Evolutionary conservation across 2,797 vertebrate genomes (phyloP).

Genomic region (Sarcophilus harrisii): DNA sequence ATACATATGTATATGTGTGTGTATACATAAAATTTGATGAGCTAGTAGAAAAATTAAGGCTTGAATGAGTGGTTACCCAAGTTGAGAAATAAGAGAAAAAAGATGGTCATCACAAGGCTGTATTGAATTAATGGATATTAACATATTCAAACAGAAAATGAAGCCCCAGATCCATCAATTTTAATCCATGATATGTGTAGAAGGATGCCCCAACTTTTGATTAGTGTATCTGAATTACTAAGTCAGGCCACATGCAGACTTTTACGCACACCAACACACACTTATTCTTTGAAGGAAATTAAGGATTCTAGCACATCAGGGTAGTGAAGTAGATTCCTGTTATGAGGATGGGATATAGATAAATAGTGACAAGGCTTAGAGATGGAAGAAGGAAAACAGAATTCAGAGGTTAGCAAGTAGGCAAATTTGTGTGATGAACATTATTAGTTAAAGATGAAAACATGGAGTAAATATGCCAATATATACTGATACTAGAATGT

Average conservation of each 20-base stretch:
- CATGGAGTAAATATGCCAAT: not conserved
- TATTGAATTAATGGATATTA: not conserved
- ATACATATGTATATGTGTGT: not conserved
- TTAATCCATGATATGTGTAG: not conserved
- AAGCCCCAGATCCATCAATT: not conserved
- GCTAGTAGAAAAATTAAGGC: not conserved
- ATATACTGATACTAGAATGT: not conserved
- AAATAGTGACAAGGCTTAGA: not conserved
- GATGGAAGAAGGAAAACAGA: not conserved
- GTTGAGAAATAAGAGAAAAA: not conserved
- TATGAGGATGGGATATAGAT: not conserved
- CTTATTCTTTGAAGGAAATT: not conserved
- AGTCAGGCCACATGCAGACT: not conserved
- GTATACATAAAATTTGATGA: not conserved
- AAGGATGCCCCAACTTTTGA: not conserved
- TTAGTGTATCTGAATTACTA: not conserved
- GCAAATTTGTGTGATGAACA: not conserved
- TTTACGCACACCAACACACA: not conserved
- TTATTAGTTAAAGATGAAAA: not conserved
- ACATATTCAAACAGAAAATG: not conserved
- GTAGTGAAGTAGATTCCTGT: not conserved
- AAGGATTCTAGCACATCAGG: not conserved
- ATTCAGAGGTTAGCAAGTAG: not conserved
- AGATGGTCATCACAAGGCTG: not conserved
- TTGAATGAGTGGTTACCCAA: not conserved